A percentile compares a stretch with the other conserved stretches of the same genome.
phyloP scores from a whole-genome alignment of 1,140 invertebrate species.

The Carcinoscorpius rotundicauda region DNA sequence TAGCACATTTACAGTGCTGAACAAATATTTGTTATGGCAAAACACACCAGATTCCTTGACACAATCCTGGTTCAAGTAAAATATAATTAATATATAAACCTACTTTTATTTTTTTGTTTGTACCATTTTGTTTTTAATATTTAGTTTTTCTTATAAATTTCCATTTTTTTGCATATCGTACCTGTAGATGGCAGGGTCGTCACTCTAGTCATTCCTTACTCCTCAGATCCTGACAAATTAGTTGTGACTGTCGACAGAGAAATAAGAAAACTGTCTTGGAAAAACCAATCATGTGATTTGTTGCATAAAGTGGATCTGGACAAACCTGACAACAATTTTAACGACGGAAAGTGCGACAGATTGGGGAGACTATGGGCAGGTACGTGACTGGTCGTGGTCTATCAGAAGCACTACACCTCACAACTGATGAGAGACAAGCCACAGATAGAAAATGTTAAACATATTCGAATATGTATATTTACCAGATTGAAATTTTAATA shows the following conservation, averaged over 20 bases:
- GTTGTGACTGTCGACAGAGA: constrained; percentile 48
- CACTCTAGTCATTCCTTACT: constrained; percentile 50
- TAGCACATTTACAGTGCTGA: no score
- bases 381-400: no score
- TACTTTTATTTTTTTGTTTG: no score
- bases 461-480: background rate
- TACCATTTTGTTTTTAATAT: no score
- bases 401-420: background rate
- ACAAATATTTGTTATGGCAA: no score
- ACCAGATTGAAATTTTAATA: background rate
- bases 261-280: constrained; percentile 51
- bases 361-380: constrained; percentile 63
- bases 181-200: constrained; percentile 27
- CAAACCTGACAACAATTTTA: no score
- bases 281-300: constrained; percentile 34
- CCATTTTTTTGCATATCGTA: no score
- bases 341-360: constrained; percentile 79
- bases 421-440: background rate
- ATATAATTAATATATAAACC: no score
- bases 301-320: constrained; percentile 46
- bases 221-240: constrained; percentile 44
- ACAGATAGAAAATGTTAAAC: background rate
- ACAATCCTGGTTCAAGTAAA: no score
- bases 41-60: no score
- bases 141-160: no score